Evolutionary conservation across 2,888 invertebrate species (phyloP).

Genomic region (Drosophila meridiana): DNA sequence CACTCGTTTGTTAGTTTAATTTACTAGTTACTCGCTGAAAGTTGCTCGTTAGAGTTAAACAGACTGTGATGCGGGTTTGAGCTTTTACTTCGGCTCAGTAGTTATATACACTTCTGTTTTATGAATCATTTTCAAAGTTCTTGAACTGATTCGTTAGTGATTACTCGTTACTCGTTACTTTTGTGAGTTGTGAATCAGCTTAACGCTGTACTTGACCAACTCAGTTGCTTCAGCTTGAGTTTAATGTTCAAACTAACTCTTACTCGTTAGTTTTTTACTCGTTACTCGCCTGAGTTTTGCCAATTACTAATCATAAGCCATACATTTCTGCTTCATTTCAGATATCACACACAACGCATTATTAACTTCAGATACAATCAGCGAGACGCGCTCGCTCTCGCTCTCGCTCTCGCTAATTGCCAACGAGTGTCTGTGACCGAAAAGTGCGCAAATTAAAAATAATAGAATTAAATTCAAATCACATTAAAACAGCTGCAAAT

Average conservation of each 20-base stretch:
- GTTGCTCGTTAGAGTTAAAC: not conserved
- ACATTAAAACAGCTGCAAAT: slow-evolving; percentile 41
- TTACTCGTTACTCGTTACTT: not conserved
- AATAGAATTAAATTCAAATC: slow-evolving; percentile 34
- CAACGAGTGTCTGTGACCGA: slow-evolving; percentile 21
- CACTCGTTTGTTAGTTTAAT: not conserved
- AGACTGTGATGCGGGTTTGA: too few species aligned
- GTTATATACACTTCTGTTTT: too few species aligned
- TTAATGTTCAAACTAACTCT: not conserved
- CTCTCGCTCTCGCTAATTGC: slow-evolving; percentile 28
- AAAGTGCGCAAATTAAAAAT: slow-evolving; percentile 43
- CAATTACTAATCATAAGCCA: slow-evolving; percentile 30
- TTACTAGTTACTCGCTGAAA: slow-evolving; percentile 5
- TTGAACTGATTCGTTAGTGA: not conserved
- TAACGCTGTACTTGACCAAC: not conserved
- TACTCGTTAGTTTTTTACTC: not conserved
- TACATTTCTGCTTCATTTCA: slow-evolving; percentile 29
- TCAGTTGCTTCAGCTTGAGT: not conserved
- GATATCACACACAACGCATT: slow-evolving; percentile 32
- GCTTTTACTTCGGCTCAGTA: too few species aligned
- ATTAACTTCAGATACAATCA: slow-evolving; percentile 34
- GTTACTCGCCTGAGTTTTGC: not conserved
- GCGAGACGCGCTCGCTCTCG: slow-evolving; percentile 4
- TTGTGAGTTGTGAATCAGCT: not conserved
- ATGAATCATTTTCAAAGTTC: not conserved